Conservation (phyloP, 2,888 invertebrate genomes). For the Oithona nana region DNA sequence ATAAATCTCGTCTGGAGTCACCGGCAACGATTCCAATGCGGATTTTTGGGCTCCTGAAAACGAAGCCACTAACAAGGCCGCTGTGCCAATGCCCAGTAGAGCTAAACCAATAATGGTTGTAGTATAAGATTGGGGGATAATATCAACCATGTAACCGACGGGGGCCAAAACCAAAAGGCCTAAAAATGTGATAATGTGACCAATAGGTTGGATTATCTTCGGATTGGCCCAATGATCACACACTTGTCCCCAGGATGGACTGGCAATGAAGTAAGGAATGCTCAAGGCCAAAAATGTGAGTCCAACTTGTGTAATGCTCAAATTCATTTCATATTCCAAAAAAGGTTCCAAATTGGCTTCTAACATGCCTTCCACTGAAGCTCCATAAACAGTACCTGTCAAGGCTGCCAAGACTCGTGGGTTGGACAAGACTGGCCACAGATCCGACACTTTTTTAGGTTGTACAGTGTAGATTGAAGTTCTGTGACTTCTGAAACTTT, state of each 20-base stretch:
- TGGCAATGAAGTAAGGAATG: conserved; percentile 7
- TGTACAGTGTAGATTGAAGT: not conserved
- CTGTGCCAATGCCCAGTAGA: conserved; percentile 6
- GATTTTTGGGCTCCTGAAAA: conserved; percentile 5
- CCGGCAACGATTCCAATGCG: not conserved
- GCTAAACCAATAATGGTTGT: not conserved
- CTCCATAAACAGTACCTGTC: conserved; percentile 3
- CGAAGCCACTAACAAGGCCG: not conserved
- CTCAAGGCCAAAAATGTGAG: conserved; percentile 6
- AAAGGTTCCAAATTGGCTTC: conserved; percentile 3
- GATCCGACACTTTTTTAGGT: not conserved
- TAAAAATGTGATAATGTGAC: not conserved
- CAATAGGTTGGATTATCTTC: not conserved
- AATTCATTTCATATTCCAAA: not conserved
- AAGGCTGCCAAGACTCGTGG: not conserved
- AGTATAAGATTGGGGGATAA: not conserved
- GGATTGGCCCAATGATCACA: not conserved
- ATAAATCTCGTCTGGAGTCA: not conserved
- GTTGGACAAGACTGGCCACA: not conserved
- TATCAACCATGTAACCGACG: not conserved
- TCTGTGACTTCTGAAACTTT: not conserved
- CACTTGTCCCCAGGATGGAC: not conserved
- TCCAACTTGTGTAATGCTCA: conserved; percentile 3
- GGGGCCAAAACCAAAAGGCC: conserved; percentile 2
- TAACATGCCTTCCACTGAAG: not conserved